phyloP scores from a whole-genome alignment of 2,113 vertebrate genomes.

The Oncorhynchus gorbuscha region DNA sequence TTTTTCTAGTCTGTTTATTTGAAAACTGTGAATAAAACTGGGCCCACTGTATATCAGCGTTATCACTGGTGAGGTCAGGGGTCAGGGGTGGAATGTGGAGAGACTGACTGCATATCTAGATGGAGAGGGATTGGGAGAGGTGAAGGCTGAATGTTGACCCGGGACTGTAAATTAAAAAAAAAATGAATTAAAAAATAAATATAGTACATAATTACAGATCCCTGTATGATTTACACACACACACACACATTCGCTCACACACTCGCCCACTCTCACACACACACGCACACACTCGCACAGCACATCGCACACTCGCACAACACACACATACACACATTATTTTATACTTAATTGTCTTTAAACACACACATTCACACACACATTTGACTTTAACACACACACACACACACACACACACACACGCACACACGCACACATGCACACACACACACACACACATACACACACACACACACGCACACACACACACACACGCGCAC shows the following conservation, averaged over 20 bases:
- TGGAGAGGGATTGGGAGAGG: neutral
- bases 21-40: slow-evolving; percentile 51
- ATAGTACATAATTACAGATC: neutral
- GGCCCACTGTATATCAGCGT: neutral
- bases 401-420: too few species aligned
- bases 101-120: neutral
- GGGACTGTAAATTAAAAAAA: neutral
- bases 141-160: neutral
- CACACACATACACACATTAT: too few species aligned
- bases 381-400: too few species aligned
- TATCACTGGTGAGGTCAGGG: neutral
- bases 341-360: too few species aligned
- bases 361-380: too few species aligned
- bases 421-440: too few species aligned
- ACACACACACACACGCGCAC: too few species aligned
- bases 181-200: neutral
- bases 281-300: too few species aligned
- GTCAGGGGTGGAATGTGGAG: neutral
- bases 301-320: too few species aligned
- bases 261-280: too few species aligned
- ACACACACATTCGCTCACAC: neutral
- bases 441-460: too few species aligned
- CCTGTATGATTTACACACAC: neutral
- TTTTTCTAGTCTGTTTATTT: slow-evolving; percentile 76
- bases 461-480: too few species aligned